phyloP scores from a whole-genome alignment of 2,888 invertebrate genomes.

The Oeneis ivallda region DNA sequence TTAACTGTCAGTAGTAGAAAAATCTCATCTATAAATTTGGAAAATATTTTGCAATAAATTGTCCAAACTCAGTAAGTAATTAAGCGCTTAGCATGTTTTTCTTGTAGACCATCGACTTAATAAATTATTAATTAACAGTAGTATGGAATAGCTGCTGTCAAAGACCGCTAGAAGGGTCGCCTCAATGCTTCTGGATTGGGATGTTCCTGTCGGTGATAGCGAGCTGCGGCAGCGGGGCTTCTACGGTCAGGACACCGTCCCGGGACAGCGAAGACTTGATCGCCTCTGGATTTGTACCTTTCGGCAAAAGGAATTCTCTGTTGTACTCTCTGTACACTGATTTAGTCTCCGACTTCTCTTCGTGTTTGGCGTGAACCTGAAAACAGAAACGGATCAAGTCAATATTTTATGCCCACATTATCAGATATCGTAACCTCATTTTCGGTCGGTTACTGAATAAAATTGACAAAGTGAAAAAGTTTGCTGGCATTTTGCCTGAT shows the following conservation, averaged over 20 bases:
- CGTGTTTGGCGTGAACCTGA: conserved; percentile 98
- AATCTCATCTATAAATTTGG: too few species aligned
- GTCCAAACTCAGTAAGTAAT: too few species aligned
- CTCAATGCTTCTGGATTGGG: conserved; percentile 86
- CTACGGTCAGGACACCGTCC: conserved; percentile 97
- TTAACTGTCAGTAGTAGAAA: too few species aligned
- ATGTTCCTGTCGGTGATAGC: conserved; percentile 90
- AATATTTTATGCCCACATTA: conserved; percentile 4
- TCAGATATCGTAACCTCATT: conserved; percentile 4
- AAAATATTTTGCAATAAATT: too few species aligned
- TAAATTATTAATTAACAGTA: conserved; percentile 79
- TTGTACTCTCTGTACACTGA: conserved; percentile 99
- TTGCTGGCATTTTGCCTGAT: conserved; percentile 21
- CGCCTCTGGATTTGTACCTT: conserved; percentile 97
- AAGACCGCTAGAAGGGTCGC: conserved; percentile 49
- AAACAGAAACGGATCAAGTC: conserved; percentile 49
- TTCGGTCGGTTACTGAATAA: conserved; percentile 14
- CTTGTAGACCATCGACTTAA: conserved; percentile 44
- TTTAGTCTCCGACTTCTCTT: conserved; percentile 98
- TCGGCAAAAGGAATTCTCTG: conserved; percentile 97
- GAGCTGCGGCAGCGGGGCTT: conserved; percentile 96
- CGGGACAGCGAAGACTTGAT: conserved; percentile 98
- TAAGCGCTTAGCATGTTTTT: too few species aligned
- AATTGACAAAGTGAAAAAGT: conserved; percentile 17
- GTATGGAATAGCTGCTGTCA: conserved; percentile 77